These are phyloP conservation scores for Camponotus vicinus DNA, from an alignment of 1,140 invertebrate species.

Conservation along the genomic window DNA sequence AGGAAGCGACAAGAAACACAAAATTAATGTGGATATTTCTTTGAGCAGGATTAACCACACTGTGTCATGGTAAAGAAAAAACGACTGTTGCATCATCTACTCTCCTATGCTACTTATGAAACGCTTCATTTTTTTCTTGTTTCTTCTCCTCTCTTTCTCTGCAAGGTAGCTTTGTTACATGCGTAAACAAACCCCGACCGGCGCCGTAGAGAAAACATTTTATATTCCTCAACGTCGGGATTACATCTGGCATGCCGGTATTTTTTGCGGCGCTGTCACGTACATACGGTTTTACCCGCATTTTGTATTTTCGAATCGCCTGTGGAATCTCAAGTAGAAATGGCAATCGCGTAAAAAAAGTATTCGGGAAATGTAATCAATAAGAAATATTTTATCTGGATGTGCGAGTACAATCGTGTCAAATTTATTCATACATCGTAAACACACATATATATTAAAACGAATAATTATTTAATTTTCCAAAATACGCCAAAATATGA, in stretches of 20 bases:
- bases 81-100: constrained; percentile 40
- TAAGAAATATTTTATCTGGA: not conserved
- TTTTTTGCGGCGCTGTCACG: constrained; percentile 55
- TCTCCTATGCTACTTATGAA: constrained; percentile 45
- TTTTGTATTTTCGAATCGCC: constrained; percentile 47
- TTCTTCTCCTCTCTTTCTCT: not conserved
- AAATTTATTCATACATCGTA: not conserved
- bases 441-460: not conserved
- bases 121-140: constrained; percentile 44
- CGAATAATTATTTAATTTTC: constrained; percentile 2
- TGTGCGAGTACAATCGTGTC: not conserved
- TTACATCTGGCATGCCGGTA: constrained; percentile 42
- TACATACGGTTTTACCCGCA: constrained; percentile 14
- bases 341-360: constrained; percentile 1
- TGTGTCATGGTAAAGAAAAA: constrained; percentile 46
- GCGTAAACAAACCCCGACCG: constrained; percentile 50
- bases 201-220: constrained; percentile 45
- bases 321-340: constrained; percentile 49
- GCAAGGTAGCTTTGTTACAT: constrained; percentile 9
- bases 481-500: not conserved
- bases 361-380: not conserved
- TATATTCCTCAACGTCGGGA: constrained; percentile 65
- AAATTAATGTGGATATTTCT: constrained; percentile 51
- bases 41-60: constrained; percentile 56
- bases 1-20: constrained; percentile 43